These are phyloP conservation scores for Schlechtendalia chinensis DNA, from an alignment of 1,140 invertebrate genomes.

Conservation along the genomic window DNA sequence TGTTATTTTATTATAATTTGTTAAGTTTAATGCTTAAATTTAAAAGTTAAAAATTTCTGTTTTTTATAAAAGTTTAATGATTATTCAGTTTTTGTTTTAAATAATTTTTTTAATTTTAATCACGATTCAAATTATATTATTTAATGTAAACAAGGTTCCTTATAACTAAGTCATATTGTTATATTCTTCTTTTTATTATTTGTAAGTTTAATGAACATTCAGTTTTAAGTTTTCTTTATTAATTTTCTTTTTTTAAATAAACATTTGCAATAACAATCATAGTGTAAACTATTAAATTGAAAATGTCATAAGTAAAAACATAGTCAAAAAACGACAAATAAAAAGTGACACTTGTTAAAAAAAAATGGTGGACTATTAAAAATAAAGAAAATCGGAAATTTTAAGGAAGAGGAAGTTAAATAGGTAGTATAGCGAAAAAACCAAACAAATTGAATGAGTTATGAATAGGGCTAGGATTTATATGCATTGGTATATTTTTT, in stretches of 20 bases:
- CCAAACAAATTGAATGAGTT: not conserved
- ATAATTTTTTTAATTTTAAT: not conserved
- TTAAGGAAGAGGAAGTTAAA: not conserved
- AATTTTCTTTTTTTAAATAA: not conserved
- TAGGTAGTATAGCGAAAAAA: not conserved
- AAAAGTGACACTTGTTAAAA: slow-evolving; percentile 10
- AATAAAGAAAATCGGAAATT: not conserved
- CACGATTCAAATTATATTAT: too few relatives aligned
- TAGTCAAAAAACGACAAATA: not conserved
- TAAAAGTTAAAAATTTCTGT: too few relatives aligned
- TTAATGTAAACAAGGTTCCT: too few relatives aligned
- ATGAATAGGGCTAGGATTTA: too few relatives aligned
- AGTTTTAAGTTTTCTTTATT: too few relatives aligned
- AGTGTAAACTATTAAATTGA: slow-evolving; percentile 11
- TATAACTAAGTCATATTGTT: too few relatives aligned
- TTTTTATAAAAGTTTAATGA: too few relatives aligned
- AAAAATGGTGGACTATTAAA: slow-evolving; percentile 1
- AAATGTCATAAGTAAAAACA: not conserved
- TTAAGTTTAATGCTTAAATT: too few relatives aligned
- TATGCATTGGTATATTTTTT: too few relatives aligned
- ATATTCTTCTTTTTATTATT: too few relatives aligned
- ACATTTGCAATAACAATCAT: not conserved
- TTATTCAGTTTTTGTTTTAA: slow-evolving; percentile 13
- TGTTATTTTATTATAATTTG: not conserved
- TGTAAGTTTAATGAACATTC: too few relatives aligned